Base-by-base conservation (phyloP, 2,888 invertebrate genomes). In the Melinaea marsaeus region DNA sequence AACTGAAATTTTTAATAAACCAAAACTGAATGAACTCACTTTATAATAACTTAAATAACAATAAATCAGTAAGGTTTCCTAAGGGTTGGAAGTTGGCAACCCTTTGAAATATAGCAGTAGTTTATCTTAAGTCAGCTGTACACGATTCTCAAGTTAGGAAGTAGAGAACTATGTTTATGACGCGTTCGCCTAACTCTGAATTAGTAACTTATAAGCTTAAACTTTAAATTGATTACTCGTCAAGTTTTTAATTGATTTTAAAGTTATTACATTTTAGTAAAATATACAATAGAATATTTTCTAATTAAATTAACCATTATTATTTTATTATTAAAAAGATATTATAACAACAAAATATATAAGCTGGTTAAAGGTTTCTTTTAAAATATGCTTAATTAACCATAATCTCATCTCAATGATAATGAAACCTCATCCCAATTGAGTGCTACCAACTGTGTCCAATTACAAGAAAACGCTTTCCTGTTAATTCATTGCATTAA, bases 31-130 rank as follows among this genome's bases (percentile, higher is more conserved):
- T 51, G 22, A 51, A 32, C 51, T 51, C 51, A 51, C 13, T 51
- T 72, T 33, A 42, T 59, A 59, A 34, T 35, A 59, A 59, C 47
- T 34, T 59, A 51, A 34, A 56, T 47, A 34, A 56, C 54, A 56
- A 61, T 59, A 59, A 35, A 35, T 35, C 2, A 37, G 37, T 35
- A 56, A 61, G 47, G 75, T 77, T 76, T 61, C 59, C 32, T 42
- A 68, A 72, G 70, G 70, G 70, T 70, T 69, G 69, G 67, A 73
- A 72, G 69, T 71, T 68, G 69, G 64, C 58, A 64, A 62, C 67
- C 65, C 72, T 74, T 73, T 75, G 75, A 76, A 73, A 76, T 76
- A 77, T 76, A 69, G 66, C 69, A 55, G 61, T 72, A 74, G 74
- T 77, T 75, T 75, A 72, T 74, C 75, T 73, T 67, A 64, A 68